Conservation (phyloP, 2,888 invertebrate species). For the Punctoribates punctum region DNA sequence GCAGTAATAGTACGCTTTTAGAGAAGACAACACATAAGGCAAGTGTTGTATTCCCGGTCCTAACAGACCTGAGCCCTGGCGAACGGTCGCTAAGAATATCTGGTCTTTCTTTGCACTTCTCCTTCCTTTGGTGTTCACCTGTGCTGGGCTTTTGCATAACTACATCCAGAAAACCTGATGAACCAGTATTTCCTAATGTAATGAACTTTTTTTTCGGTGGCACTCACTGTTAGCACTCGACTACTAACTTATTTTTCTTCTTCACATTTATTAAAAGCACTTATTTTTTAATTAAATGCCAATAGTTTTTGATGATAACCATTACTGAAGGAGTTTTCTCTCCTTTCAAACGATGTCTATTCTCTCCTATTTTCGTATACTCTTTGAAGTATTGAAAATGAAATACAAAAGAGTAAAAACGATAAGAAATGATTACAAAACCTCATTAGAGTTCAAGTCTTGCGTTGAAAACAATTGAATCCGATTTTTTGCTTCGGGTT, state of each 20-base stretch:
- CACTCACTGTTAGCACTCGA: constrained; percentile 29
- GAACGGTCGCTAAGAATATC: background rate
- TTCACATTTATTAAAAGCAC: constrained; percentile 18
- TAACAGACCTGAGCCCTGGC: background rate
- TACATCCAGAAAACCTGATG: constrained; percentile 28
- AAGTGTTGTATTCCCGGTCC: background rate
- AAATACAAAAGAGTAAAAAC: constrained; percentile 12
- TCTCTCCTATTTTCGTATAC: background rate
- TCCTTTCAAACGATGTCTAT: background rate
- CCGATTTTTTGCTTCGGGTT: constrained; percentile 26
- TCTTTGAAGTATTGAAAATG: background rate
- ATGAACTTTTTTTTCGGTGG: constrained; percentile 36
- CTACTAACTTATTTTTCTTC: constrained; percentile 28
- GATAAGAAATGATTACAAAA: constrained; percentile 23
- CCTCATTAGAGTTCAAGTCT: constrained; percentile 33
- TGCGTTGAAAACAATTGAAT: constrained; percentile 22
- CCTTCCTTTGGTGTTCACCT: background rate
- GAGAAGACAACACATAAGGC: constrained; percentile 8
- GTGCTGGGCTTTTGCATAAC: constrained; percentile 5
- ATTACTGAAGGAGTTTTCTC: background rate
- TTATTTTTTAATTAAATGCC: constrained; percentile 34
- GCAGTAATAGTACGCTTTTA: constrained; percentile 13
- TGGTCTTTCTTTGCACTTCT: background rate
- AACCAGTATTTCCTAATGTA: constrained; percentile 28
- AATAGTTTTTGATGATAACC: constrained; percentile 28